These are phyloP conservation scores for Mirounga angustirostris DNA, from an alignment of 2,113 vertebrate genomes.

Conservation along the genomic window DNA sequence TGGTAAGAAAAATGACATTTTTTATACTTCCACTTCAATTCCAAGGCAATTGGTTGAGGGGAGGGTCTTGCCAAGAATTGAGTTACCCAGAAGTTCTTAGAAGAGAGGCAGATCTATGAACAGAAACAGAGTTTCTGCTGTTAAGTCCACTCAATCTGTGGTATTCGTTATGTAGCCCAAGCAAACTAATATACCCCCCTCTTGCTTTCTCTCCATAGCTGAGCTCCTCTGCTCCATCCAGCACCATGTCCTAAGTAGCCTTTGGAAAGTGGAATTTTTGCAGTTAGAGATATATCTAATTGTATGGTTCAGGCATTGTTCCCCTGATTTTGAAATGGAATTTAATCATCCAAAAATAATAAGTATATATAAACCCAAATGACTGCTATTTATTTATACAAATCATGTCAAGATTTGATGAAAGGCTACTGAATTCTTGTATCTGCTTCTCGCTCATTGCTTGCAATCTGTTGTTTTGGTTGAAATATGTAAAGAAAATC, in stretches of 20 bases:
- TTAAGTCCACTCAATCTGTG: not conserved
- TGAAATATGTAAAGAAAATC: not conserved
- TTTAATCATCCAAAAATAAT: not conserved
- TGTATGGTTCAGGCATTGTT: not conserved
- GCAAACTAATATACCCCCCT: accelerated
- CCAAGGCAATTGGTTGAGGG: no score
- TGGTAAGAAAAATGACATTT: not conserved
- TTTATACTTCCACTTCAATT: not conserved
- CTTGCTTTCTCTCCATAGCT: not conserved
- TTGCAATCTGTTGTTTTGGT: not conserved
- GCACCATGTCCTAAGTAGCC: no score
- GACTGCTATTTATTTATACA: no score
- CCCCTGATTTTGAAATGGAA: not conserved
- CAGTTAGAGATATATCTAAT: not conserved
- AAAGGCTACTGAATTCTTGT: not conserved
- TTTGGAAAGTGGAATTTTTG: not conserved
- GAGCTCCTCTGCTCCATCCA: not conserved
- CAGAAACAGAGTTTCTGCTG: not conserved
- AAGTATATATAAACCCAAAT: not conserved
- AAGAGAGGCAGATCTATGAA: no score
- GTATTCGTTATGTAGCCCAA: no score
- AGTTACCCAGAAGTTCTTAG: no score
- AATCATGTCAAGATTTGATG: not conserved
- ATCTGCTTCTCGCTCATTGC: not conserved
- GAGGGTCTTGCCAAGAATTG: no score